These are phyloP conservation scores for Rugalucina vietnamica DNA, from an alignment of 2,888 invertebrate species.

Conservation along the genomic window DNA sequence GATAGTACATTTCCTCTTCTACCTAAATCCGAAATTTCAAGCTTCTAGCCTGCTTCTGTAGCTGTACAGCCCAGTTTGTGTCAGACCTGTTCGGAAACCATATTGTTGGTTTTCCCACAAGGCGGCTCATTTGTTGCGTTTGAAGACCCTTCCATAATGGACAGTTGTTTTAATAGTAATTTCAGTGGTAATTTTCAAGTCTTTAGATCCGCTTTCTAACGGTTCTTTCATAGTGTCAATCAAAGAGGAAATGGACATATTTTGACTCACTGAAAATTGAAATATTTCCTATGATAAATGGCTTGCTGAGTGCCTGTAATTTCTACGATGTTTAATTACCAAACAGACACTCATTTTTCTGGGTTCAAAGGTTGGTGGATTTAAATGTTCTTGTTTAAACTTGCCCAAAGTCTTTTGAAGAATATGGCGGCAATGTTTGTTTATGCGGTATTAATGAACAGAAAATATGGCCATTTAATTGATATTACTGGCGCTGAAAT, in stretches of 20 bases:
- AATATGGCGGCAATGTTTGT: background rate
- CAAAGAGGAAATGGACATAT: slow-evolving; percentile 31
- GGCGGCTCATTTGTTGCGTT: too few relatives aligned
- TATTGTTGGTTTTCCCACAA: too few relatives aligned
- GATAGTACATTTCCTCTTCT: too few relatives aligned
- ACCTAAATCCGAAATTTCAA: too few relatives aligned
- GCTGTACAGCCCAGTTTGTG: too few relatives aligned
- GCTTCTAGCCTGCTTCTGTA: too few relatives aligned
- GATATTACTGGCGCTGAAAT: background rate
- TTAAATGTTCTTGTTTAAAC: slow-evolving; percentile 43
- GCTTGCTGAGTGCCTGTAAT: slow-evolving; percentile 51
- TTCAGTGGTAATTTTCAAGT: background rate
- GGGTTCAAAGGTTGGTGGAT: slow-evolving; percentile 58
- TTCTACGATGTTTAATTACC: slow-evolving; percentile 49
- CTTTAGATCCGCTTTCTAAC: background rate
- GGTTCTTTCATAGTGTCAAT: slow-evolving; percentile 17
- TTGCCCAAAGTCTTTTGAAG: slow-evolving; percentile 46
- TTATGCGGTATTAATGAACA: slow-evolving; percentile 3
- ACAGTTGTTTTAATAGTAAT: slow-evolving; percentile 12
- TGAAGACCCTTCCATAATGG: background rate
- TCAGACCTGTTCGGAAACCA: too few relatives aligned
- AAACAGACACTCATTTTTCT: slow-evolving; percentile 24
- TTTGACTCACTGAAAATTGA: slow-evolving; percentile 30
- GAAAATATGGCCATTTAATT: slow-evolving; percentile 7
- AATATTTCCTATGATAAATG: slow-evolving; percentile 52